Conservation (phyloP, 1,140 invertebrate species). For the Saccostrea glomerata region DNA sequence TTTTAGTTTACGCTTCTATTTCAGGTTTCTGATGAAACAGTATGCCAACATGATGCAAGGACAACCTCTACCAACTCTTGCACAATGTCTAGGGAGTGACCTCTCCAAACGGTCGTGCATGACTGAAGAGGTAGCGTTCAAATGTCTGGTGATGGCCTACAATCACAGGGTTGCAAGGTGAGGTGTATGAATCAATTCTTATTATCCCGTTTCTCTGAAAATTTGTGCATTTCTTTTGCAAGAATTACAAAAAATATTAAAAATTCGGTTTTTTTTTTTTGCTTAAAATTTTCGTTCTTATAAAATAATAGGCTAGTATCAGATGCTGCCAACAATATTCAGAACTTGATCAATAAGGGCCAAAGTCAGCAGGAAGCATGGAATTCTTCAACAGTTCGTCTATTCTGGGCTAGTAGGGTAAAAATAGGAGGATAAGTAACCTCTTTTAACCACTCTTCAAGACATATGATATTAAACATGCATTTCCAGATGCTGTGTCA, state of each 20-base stretch:
- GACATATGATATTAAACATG: too few relatives aligned
- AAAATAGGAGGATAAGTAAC: neutral
- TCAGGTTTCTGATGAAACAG: conserved; percentile 74
- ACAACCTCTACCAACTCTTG: conserved; percentile 57
- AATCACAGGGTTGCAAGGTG: conserved; percentile 53
- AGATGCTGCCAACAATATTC: conserved; percentile 50
- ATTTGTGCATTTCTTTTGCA: neutral
- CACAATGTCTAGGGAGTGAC: conserved; percentile 59
- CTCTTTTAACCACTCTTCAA: too few relatives aligned
- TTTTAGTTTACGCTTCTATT: neutral
- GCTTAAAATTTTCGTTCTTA: neutral
- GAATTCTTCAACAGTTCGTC: conserved; percentile 90
- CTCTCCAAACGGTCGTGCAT: conserved; percentile 35
- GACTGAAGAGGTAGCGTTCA: conserved; percentile 25
- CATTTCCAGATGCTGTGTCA: too few relatives aligned
- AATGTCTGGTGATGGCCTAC: conserved; percentile 44
- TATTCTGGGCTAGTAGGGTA: conserved; percentile 87
- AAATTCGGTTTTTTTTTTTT: neutral
- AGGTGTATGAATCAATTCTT: neutral
- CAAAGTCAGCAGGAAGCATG: conserved; percentile 83
- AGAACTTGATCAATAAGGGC: conserved; percentile 49
- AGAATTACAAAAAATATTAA: neutral
- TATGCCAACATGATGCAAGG: conserved; percentile 52
- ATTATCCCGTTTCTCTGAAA: neutral
- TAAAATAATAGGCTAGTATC: conserved; percentile 57